These are phyloP conservation scores for Synergus itoensis DNA, from an alignment of 2,888 invertebrate species.

Conservation along the genomic window DNA sequence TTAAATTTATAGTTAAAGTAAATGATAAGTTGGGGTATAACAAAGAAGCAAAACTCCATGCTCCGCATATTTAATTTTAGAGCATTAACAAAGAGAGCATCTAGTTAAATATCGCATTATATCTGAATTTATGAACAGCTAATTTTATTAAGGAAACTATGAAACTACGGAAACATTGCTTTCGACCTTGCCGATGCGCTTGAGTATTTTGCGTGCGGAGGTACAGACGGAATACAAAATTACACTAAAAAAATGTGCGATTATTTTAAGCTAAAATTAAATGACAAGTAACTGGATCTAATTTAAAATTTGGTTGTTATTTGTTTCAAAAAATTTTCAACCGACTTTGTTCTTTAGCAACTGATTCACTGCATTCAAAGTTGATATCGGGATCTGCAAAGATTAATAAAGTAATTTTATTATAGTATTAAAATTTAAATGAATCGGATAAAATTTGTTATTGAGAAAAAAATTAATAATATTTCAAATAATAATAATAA, in stretches of 20 bases:
- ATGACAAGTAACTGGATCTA: neutral
- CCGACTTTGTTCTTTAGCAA: conserved; percentile 81
- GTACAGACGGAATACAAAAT: conserved; percentile 26
- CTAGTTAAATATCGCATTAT: neutral
- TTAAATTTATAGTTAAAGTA: neutral
- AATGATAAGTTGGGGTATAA: neutral
- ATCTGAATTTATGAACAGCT: neutral
- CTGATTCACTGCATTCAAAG: conserved; percentile 83
- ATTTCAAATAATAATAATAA: neutral
- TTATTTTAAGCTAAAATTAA: conserved; percentile 31
- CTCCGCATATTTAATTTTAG: neutral
- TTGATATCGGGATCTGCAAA: conserved; percentile 84
- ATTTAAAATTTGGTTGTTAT: neutral
- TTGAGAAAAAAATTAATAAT: neutral
- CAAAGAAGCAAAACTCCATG: neutral
- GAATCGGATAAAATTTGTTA: too few species aligned
- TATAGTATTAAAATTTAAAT: neutral
- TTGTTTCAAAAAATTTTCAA: conserved; percentile 33
- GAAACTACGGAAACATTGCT: neutral
- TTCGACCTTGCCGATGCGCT: conserved; percentile 7
- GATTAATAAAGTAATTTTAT: conserved; percentile 41
- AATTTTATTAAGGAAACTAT: conserved; percentile 14
- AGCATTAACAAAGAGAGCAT: conserved; percentile 4
- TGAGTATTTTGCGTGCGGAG: conserved; percentile 36
- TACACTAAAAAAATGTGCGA: neutral